Percentiles rank a stretch among this genome's conserved stretches.
Conservation (phyloP, 2,113 vertebrate species). For the Labeo catla region DNA sequence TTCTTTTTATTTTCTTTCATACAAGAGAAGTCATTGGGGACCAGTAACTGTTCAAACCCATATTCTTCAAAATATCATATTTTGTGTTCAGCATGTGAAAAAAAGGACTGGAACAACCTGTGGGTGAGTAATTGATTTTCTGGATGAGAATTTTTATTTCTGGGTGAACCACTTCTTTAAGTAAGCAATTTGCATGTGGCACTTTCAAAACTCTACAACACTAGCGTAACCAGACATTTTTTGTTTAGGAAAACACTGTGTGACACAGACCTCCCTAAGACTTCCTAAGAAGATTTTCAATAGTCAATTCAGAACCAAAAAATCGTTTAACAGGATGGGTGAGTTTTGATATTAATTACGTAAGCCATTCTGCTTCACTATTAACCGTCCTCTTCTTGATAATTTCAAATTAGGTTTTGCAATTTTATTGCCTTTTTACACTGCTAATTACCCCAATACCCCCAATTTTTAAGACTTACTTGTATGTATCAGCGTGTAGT, state of each 20-base stretch:
- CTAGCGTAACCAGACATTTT: too few species aligned
- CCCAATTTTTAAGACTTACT: not conserved
- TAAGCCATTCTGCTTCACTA: not conserved
- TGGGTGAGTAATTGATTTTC: too few species aligned
- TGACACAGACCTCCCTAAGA: not conserved
- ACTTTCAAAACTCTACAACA: not conserved
- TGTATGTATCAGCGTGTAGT: not conserved
- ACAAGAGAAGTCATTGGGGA: too few species aligned
- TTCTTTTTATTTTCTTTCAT: too few species aligned
- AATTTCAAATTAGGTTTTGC: not conserved
- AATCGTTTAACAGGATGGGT: not conserved
- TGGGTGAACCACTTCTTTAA: not conserved
- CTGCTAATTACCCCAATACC: not conserved
- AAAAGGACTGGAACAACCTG: too few species aligned
- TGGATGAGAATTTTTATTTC: too few species aligned
- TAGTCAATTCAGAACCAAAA: not conserved
- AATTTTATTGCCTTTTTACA: not conserved
- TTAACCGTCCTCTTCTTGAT: not conserved
- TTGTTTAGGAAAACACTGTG: not conserved
- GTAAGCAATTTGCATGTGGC: not conserved
- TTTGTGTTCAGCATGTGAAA: too few species aligned
- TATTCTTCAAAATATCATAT: too few species aligned
- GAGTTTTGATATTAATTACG: not conserved
- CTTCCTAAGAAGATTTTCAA: not conserved
- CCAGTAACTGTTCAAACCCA: too few species aligned